Base-by-base conservation (phyloP, 2,888 invertebrate species). In the Euphydryas editha region DNA sequence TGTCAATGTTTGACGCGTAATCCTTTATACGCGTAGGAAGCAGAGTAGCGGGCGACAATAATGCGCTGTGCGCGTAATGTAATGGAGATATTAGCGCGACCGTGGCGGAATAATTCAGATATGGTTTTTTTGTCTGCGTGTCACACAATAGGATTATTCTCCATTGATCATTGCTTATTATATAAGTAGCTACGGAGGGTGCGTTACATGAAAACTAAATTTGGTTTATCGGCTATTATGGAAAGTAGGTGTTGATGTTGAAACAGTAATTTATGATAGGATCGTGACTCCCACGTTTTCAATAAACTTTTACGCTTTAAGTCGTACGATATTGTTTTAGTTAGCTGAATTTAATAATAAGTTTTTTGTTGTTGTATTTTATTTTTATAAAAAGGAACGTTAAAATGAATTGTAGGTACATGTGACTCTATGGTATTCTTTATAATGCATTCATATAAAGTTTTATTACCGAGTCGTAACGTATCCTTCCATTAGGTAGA, bases 201-300 rank as follows among this genome's bases (percentile, higher is more conserved):
- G 89, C 83, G 89, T 84, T 85, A 92, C 92, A 92, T 90, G 92
- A 88, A 92, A 92, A 92, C 91, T 90, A 92, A 92, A 92, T 92
- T 92, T 92, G 91, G 92, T 92, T 92, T 92, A 92, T 92, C 92
- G 92, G 87, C 90, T 89, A 89, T 92, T 92, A 92, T 92, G 92
- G 90, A 90, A 90, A 92, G 89, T 91, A 91, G 91, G 92, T 92
- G 92, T 87, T 91, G 90, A 91, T 92, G 89, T 88, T 84, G 84
- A 81, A 86, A 81, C 77, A 82, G 84, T 88, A 85, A 92, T 92
- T 91, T 92, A 92, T 91, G 78, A 81, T 79, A 67, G 72, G 82
- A 85, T 87, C 91, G 90, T 92, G 92, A 92, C 90, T 90, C 85
- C 82, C 83, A 78, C 75, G 78, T 85, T 87, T 83, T 80, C 75